A percentile compares a stretch with the other conserved stretches of the same genome.
phyloP scores from a whole-genome alignment of 2,113 vertebrate species.

The Sapajus apella region DNA sequence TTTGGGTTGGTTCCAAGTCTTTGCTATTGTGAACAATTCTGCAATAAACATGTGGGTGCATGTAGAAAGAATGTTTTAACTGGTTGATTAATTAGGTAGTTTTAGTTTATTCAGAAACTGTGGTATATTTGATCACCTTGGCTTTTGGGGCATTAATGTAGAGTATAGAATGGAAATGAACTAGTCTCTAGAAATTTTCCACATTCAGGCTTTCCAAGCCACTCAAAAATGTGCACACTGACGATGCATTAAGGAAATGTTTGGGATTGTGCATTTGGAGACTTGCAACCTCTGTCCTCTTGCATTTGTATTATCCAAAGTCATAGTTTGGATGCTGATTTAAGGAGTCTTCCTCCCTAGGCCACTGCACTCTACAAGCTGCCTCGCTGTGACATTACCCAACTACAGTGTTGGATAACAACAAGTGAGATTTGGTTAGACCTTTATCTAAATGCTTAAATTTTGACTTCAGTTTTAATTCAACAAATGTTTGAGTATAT shows the following conservation, averaged over 20 bases:
- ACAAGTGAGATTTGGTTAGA: not conserved
- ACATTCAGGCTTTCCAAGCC: not conserved
- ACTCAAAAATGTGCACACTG: not conserved
- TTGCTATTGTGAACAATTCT: too few relatives aligned
- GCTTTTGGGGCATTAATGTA: not conserved
- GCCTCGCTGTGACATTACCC: not conserved
- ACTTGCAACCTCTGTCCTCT: not conserved
- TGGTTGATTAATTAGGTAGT: not conserved
- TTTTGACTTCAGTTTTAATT: not conserved
- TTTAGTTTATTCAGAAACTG: not conserved
- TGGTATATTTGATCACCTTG: not conserved
- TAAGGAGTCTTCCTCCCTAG: not conserved
- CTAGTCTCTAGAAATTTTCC: not conserved
- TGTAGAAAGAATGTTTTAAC: not conserved
- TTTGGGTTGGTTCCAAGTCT: too few relatives aligned
- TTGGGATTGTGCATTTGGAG: not conserved
- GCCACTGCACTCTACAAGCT: not conserved
- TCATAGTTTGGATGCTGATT: not conserved
- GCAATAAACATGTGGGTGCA: too few relatives aligned
- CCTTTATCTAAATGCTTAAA: not conserved
- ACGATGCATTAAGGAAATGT: accelerated
- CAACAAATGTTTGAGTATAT: not conserved
- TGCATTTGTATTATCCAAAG: not conserved
- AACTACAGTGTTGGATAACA: not conserved
- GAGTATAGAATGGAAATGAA: not conserved